phyloP scores from a whole-genome alignment of 1,140 invertebrate genomes.

The Leptinotarsa defecta region DNA sequence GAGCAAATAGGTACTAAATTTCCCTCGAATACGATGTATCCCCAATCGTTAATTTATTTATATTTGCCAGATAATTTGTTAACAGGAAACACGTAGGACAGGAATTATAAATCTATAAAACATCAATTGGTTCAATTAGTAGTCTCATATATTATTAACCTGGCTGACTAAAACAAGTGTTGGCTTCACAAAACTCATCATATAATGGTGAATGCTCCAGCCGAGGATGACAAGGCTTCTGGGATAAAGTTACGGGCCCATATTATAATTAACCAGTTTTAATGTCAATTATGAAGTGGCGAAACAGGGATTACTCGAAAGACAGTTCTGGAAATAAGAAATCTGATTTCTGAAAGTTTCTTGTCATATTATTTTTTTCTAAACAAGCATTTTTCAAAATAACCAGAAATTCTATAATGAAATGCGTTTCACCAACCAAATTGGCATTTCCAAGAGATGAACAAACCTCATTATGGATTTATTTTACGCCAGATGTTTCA shows the following conservation, averaged over 20 bases:
- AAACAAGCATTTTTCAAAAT: too few species aligned
- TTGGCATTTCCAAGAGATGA: too few species aligned
- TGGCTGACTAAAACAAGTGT: slow-evolving; percentile 27
- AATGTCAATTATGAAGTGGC: too few species aligned
- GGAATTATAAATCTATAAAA: slow-evolving; percentile 29
- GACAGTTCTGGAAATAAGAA: too few species aligned
- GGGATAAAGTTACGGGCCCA: slow-evolving; percentile 9
- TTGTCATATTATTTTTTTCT: too few species aligned
- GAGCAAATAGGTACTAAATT: neutral
- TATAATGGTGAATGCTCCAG: slow-evolving; percentile 20
- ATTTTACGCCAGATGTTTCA: too few species aligned
- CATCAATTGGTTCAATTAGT: slow-evolving; percentile 31
- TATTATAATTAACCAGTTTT: too few species aligned
- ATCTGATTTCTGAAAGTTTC: too few species aligned
- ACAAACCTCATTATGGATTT: too few species aligned
- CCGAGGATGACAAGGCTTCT: slow-evolving; percentile 7
- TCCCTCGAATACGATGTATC: slow-evolving; percentile 11
- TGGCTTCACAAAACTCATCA: slow-evolving; percentile 29
- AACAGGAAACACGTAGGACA: slow-evolving; percentile 12
- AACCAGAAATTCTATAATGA: too few species aligned
- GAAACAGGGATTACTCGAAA: too few species aligned
- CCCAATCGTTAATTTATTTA: slow-evolving; percentile 26
- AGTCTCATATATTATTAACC: slow-evolving; percentile 31
- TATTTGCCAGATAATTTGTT: slow-evolving; percentile 26
- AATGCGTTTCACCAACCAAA: too few species aligned